phyloP scores from a whole-genome alignment of 2,888 invertebrate genomes.

The Polydrusus pterygomalis region DNA sequence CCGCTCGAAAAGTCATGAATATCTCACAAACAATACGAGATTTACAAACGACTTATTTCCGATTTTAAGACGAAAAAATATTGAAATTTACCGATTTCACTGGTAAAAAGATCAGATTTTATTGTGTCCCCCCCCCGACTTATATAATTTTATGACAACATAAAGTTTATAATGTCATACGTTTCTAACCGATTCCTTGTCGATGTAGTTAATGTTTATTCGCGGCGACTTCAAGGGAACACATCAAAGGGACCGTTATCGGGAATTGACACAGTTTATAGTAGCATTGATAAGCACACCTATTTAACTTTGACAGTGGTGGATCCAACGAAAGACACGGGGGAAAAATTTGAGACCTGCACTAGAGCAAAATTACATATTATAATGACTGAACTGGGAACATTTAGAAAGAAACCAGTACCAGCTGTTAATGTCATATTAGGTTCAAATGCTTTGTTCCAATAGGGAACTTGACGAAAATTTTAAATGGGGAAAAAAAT shows the following conservation, averaged over 20 bases:
- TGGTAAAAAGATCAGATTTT: not conserved
- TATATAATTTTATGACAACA: conserved; percentile 5
- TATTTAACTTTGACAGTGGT: conserved; percentile 50
- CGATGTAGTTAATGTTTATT: conserved; percentile 33
- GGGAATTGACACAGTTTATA: conserved; percentile 62
- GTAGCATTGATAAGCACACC: conserved; percentile 65
- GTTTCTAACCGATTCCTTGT: conserved; percentile 39
- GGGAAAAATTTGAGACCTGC: not conserved
- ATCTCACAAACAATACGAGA: conserved; percentile 2
- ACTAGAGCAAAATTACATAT: no score
- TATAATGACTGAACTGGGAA: no score
- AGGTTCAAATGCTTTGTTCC: no score
- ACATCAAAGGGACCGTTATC: conserved; percentile 64
- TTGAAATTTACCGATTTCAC: not conserved
- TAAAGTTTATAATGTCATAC: not conserved
- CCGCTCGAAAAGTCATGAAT: conserved; percentile 13
- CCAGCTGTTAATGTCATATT: no score
- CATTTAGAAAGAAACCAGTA: no score
- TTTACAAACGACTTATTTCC: not conserved
- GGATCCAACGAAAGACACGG: not conserved
- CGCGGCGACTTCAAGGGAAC: conserved; percentile 59
- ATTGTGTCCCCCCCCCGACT: not conserved
- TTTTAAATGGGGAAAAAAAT: no score
- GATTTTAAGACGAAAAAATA: not conserved
- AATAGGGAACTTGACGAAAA: no score